These are phyloP conservation scores for Penaeus monodon DNA, from an alignment of 2,888 invertebrate species.

Conservation along the genomic window DNA sequence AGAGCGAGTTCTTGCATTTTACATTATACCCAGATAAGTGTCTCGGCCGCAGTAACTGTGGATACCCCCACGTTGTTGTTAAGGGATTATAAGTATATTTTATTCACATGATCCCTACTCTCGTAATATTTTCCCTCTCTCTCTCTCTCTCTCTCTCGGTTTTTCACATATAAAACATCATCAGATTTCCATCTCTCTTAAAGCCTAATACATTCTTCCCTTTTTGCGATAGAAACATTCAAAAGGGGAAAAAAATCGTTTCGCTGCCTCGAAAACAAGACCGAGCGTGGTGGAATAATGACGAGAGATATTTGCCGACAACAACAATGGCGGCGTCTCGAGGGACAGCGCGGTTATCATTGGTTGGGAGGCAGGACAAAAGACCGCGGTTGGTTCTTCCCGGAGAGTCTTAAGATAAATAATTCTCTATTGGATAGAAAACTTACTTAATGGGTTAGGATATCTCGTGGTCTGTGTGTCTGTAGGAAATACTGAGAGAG, in stretches of 20 bases:
- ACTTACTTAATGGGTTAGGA: slow-evolving; percentile 17
- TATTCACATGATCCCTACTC: too few relatives aligned
- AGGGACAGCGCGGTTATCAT: slow-evolving; percentile 37
- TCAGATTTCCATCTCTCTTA: too few relatives aligned
- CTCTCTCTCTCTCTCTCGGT: too few relatives aligned
- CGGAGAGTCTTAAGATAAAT: slow-evolving; percentile 22
- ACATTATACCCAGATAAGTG: neutral
- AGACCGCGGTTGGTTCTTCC: neutral
- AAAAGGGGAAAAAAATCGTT: too few relatives aligned
- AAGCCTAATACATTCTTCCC: too few relatives aligned
- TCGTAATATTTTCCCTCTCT: too few relatives aligned
- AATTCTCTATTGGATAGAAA: slow-evolving; percentile 30
- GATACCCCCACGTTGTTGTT: too few relatives aligned
- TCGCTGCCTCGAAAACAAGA: neutral
- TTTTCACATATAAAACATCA: too few relatives aligned
- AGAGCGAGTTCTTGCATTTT: neutral
- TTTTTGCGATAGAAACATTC: too few relatives aligned
- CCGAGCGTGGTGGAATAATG: slow-evolving; percentile 21
- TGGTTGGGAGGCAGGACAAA: slow-evolving; percentile 25
- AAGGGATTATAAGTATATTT: too few relatives aligned
- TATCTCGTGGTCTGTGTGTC: slow-evolving; percentile 2
- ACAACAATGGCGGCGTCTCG: slow-evolving; percentile 33
- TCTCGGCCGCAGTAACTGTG: too few relatives aligned
- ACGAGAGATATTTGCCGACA: slow-evolving; percentile 42
- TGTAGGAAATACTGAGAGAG: neutral